Base-by-base conservation (phyloP, 2,797 vertebrate genomes). In the Muscicapa comitata region DNA sequence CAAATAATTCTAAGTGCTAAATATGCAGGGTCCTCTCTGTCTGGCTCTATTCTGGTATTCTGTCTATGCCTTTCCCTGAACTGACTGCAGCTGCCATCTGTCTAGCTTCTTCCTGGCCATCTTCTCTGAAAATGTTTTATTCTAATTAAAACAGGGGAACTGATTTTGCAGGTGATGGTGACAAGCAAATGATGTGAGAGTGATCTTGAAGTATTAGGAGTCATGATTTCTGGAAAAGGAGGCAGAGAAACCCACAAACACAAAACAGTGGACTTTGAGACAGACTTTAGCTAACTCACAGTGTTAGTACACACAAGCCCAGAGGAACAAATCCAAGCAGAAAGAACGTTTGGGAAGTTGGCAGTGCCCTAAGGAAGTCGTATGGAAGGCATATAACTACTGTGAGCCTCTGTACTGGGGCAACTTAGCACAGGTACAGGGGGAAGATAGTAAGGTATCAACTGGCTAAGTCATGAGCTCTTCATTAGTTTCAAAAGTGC, bases 401-500 rank as follows among this genome's bases (percentile, higher is more conserved):
- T 37, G 47, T 28, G 54, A 91, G 21, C 62, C 53, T 68, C 57
- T 9, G 61, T 61, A 33, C 40, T 19, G 54, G 23, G 28, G 13
- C 45, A 68, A 31, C 75, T 57, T 21, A 86, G 35, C 65, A 26
- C 47, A 72, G 50, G 20, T 17, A 62, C 47, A 47, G 40, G 74
- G 48, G 53, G 74, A 92, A 86, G 40, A 25, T 10, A 37, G 55
- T 51, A 74, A 81, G 43, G 29, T 79, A 59, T 68, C 71, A 76
- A 9, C 74, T 33, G n/a, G 25, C 65, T 83, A 71, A 57, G 80
- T 85, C 53, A 89, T 2, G 13, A 94, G 72, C 38, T 87, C 78
- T 47, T 94, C 57, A 47, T 85, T 76, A 67, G 81, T 83, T 91
- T 91, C 84, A 94, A 48, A 93, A 88, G 66, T 81, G 75, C 85